A percentile compares a stretch with the other conserved stretches of the same genome.
These are phyloP conservation scores for Coronaproctus castanopsis DNA, from an alignment of 2,888 invertebrate species.

Conservation along the genomic window DNA sequence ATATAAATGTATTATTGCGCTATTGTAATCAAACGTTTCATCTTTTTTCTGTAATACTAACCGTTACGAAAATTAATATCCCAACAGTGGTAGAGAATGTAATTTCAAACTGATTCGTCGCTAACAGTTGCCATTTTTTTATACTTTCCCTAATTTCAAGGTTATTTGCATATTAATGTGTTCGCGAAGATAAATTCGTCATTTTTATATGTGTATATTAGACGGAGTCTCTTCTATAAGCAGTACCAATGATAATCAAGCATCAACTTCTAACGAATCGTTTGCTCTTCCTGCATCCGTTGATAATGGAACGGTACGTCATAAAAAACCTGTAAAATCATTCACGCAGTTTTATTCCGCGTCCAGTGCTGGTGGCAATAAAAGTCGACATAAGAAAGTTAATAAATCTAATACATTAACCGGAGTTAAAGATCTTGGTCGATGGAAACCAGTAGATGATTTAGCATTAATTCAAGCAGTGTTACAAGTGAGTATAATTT, in stretches of 20 bases:
- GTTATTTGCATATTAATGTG: too few relatives aligned
- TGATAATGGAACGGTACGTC: neutral
- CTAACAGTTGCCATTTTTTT: too few relatives aligned
- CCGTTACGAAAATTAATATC: too few relatives aligned
- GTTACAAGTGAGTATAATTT: conserved; percentile 48
- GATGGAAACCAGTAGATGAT: conserved; percentile 97
- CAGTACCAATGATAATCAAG: neutral
- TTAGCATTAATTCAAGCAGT: conserved; percentile 80
- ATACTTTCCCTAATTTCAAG: too few relatives aligned
- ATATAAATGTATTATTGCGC: too few relatives aligned
- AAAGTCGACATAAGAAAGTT: conserved; percentile 8
- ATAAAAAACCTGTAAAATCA: neutral
- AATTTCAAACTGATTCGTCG: too few relatives aligned
- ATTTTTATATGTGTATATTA: too few relatives aligned
- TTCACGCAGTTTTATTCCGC: neutral
- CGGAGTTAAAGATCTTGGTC: conserved; percentile 63
- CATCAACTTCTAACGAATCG: neutral
- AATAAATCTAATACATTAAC: conserved; percentile 28
- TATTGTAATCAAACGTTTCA: too few relatives aligned
- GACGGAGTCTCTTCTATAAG: neutral
- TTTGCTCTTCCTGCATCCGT: neutral
- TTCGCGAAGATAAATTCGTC: too few relatives aligned
- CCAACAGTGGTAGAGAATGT: too few relatives aligned
- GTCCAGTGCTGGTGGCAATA: conserved; percentile 1
- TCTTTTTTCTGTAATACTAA: too few relatives aligned